Evolutionary conservation across 2,797 vertebrate genomes (phyloP).

Genomic region (Neosilurus hyrtlii): DNA sequence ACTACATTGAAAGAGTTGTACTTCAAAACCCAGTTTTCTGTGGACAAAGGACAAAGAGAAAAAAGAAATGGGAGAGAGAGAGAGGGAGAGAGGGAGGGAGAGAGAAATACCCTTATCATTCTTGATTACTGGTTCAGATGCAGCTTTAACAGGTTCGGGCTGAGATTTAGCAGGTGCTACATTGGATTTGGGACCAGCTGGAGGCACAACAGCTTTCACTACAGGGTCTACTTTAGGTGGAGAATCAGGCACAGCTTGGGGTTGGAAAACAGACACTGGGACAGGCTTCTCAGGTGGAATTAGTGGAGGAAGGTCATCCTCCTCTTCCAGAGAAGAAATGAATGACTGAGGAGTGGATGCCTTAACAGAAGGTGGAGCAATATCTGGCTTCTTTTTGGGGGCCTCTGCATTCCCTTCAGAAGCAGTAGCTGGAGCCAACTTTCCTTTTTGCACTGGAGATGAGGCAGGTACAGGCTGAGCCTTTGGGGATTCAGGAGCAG

Average conservation of each 20-base stretch:
- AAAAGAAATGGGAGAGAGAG: background rate
- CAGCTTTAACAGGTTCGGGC: constrained; percentile 62
- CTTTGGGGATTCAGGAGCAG: constrained; percentile 7
- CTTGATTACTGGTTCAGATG: constrained; percentile 83
- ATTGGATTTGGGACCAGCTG: constrained; percentile 58
- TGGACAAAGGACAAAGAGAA: constrained; percentile 38
- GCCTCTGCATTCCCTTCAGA: constrained; percentile 40
- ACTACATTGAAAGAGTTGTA: background rate
- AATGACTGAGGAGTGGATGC: constrained; percentile 27
- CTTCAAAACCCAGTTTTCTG: constrained; percentile 40
- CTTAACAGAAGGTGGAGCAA: constrained; percentile 40
- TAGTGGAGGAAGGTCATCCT: constrained; percentile 91
- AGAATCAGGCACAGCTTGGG: constrained; percentile 45
- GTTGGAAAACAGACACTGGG: constrained; percentile 65
- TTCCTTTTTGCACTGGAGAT: constrained; percentile 41
- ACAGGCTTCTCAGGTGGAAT: constrained; percentile 81
- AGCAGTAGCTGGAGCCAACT: constrained; percentile 6
- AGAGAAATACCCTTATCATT: constrained; percentile 91
- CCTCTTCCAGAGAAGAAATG: constrained; percentile 65
- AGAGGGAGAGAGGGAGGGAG: constrained; percentile 43
- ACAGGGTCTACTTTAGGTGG: constrained; percentile 62
- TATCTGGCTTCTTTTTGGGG: constrained; percentile 37
- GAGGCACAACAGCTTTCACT: constrained; percentile 55
- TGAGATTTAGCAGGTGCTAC: constrained; percentile 45
- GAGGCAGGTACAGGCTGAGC: constrained; percentile 21